Evolutionary conservation across 2,888 invertebrate species (phyloP).

Genomic region (Drosophila pseudotalamancana): DNA sequence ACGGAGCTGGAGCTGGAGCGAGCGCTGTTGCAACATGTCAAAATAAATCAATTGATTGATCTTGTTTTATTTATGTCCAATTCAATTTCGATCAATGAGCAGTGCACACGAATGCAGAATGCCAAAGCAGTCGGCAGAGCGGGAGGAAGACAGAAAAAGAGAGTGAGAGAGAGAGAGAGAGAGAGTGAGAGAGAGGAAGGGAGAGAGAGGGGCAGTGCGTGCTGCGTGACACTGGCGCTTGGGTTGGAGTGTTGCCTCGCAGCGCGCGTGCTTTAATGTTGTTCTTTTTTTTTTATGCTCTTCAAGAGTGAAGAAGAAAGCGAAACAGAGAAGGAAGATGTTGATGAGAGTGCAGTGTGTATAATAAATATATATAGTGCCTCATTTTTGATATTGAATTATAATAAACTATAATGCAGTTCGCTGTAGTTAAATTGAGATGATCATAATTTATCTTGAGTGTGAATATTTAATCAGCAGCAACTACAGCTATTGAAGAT

Average conservation of each 20-base stretch:
- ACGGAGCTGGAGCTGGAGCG: slow-evolving; percentile 24
- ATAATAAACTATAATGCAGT: background rate
- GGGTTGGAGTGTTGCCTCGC: slow-evolving; percentile 36
- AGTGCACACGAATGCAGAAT: slow-evolving; percentile 76
- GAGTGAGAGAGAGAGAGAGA: background rate
- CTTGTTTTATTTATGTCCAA: slow-evolving; percentile 85
- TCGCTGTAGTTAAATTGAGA: no score
- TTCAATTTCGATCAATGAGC: slow-evolving; percentile 84
- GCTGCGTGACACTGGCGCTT: slow-evolving; percentile 60
- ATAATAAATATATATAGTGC: no score
- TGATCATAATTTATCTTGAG: no score
- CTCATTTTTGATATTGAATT: background rate
- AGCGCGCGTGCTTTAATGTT: slow-evolving; percentile 58
- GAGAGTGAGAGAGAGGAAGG: background rate
- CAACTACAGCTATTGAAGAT: no score
- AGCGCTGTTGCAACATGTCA: slow-evolving; percentile 81
- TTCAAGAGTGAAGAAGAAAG: background rate
- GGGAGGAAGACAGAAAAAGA: background rate
- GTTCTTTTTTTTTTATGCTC: background rate
- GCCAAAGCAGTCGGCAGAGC: slow-evolving; percentile 36
- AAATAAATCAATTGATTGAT: slow-evolving; percentile 85
- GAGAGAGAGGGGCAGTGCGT: slow-evolving; percentile 28
- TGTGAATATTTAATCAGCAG: no score
- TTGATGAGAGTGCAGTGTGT: no score
- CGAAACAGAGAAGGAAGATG: background rate